Percentiles rank a stretch among this genome's conserved stretches.
Conservation (phyloP, 2,113 vertebrate genomes). For the Malurus alboscapulatus region DNA sequence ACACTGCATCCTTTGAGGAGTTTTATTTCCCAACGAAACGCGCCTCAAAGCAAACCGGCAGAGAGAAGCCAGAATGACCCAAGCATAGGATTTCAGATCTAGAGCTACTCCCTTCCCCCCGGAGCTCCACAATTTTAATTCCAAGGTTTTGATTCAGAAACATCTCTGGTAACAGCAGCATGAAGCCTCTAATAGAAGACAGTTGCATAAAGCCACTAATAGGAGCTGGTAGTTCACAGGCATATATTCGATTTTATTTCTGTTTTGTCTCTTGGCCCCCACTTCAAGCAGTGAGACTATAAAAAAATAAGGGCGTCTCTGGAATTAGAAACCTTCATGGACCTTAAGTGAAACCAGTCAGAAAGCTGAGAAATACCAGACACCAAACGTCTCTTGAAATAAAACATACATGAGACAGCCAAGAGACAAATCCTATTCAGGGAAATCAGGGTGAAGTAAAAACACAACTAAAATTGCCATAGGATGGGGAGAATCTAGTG, state of each 20-base stretch:
- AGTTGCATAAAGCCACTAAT: slow-evolving; percentile 6
- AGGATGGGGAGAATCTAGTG: neutral
- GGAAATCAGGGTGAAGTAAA: slow-evolving; percentile 17
- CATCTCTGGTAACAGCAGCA: slow-evolving; percentile 12
- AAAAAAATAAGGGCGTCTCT: neutral
- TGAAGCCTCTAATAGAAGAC: slow-evolving; percentile 10
- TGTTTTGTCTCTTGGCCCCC: neutral
- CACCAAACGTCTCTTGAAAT: slow-evolving; percentile 11
- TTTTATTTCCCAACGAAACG: neutral
- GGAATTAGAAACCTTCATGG: neutral
- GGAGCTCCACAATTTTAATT: slow-evolving; percentile 11
- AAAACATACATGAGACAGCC: slow-evolving; percentile 17
- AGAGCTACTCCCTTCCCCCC: neutral
- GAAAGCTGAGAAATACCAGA: slow-evolving; percentile 38
- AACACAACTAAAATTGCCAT: slow-evolving; percentile 13
- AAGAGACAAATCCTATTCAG: slow-evolving; percentile 14
- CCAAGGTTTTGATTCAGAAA: slow-evolving; percentile 32
- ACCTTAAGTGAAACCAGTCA: neutral
- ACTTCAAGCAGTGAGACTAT: neutral
- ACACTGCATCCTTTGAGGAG: slow-evolving; percentile 39
- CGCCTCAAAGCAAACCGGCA: neutral
- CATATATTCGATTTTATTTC: slow-evolving; percentile 6
- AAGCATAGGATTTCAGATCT: neutral
- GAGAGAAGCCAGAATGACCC: neutral
- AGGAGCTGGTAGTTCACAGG: neutral